Evolutionary conservation across 2,888 invertebrate genomes (phyloP), one percentile per base, ranked within the genome.

Genomic region (Selenia dentaria): DNA sequence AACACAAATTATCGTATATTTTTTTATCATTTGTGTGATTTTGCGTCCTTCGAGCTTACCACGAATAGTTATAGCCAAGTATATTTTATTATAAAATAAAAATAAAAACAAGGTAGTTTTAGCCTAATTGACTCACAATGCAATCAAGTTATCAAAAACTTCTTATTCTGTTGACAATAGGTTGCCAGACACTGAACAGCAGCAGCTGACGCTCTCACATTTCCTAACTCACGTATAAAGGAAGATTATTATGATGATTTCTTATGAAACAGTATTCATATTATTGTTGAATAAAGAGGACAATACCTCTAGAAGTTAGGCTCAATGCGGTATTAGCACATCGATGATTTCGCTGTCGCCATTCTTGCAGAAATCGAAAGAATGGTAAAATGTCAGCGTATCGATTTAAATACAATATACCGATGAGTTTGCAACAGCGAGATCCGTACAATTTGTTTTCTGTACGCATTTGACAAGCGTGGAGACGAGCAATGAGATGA

Each of bases 331-430:
- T 36, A 46, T 59, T 56, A 47, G 51, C 56, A 55, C 49, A 59
- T 42, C 53, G 39, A 31, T 52, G 54, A 32, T 50, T 57, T 52
- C 36, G 44, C 51, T 59, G 56, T 56, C 54, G 56, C 46, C 55
- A 54, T 51, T 51, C 49, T 62, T 58, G 54, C 58, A 55, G 49
- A 55, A 57, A 49, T 49, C 41, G 28, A 56, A 58, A 52, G 54
- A 56, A 47, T 49, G 42, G 54, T 54, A 41, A 62, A 62, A 62
- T 62, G 58, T 57, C 62, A 59, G 52, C 55, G 36, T 42, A 50
- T 56, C 39, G 42, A 46, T 48, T 48, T 53, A 50, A 54, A 62
- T 53, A 56, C 57, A 56, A 54, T 50, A 50, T 28, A 46, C 48
- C 28, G 52, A 31, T 51, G 53, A 51, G 45, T 50, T 32, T 49